These are phyloP conservation scores for Cataglyphis albicans DNA, from an alignment of 2,888 invertebrate species.

Conservation along the genomic window DNA sequence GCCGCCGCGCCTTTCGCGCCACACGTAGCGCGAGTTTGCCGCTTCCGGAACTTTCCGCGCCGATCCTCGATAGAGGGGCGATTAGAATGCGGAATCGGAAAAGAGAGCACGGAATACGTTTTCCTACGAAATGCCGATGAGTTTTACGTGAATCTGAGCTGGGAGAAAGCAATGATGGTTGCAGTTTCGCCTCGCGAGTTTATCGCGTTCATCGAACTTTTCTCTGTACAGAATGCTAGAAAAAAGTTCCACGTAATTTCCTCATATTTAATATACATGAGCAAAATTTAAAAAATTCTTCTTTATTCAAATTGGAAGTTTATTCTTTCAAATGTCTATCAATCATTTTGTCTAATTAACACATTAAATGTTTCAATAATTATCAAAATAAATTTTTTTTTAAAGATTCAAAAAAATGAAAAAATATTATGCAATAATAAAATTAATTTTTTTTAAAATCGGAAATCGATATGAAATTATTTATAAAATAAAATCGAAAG, in stretches of 20 bases:
- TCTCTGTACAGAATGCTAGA: background rate
- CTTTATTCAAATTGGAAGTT: background rate
- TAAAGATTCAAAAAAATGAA: no score
- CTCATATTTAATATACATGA: background rate
- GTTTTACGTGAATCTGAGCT: conserved; percentile 34
- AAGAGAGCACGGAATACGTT: conserved; percentile 30
- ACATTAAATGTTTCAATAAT: background rate
- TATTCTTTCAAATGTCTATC: background rate
- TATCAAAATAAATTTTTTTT: no score
- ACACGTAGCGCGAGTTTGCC: conserved; percentile 55
- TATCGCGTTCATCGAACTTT: background rate
- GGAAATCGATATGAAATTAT: no score
- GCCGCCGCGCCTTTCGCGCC: conserved; percentile 47
- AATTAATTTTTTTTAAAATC: no score
- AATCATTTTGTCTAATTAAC: background rate
- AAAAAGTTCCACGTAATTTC: background rate
- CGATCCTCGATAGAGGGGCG: conserved; percentile 43
- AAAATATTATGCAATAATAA: no score
- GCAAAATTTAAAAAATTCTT: background rate
- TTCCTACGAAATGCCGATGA: conserved; percentile 50
- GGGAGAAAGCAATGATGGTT: background rate
- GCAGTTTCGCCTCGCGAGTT: conserved; percentile 8
- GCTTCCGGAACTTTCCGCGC: conserved; percentile 53
- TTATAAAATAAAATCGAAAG: conserved; percentile 7
- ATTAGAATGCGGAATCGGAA: conserved; percentile 54